These are phyloP conservation scores for Calameuta filiformis DNA, from an alignment of 2,888 invertebrate species.

Conservation along the genomic window DNA sequence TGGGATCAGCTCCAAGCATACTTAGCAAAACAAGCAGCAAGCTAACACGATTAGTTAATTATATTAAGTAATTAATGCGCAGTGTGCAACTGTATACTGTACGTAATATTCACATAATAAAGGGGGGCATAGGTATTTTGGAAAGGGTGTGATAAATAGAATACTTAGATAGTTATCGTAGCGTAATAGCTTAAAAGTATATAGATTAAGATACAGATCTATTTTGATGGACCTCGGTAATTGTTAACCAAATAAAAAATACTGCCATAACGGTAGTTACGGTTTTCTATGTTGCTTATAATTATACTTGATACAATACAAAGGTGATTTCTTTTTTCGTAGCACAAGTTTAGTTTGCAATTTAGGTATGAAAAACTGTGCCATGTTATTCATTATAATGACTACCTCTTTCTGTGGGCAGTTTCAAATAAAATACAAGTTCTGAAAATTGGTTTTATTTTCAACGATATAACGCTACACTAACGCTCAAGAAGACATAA, in stretches of 20 bases:
- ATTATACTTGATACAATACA: not conserved
- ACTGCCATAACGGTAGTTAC: not conserved
- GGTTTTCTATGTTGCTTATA: not conserved
- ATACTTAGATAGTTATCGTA: not conserved
- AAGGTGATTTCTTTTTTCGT: not conserved
- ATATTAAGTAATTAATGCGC: not conserved
- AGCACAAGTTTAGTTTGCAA: not conserved
- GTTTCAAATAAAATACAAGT: not conserved
- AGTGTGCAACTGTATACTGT: not conserved
- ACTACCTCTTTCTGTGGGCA: not conserved
- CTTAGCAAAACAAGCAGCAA: not conserved
- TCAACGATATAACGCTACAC: not conserved
- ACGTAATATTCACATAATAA: not conserved
- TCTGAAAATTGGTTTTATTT: not conserved
- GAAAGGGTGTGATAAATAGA: not conserved
- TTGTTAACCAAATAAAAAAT: not conserved
- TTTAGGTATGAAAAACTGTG: not conserved
- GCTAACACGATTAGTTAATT: not conserved
- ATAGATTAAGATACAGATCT: not conserved
- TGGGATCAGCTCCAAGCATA: conserved; percentile 70
- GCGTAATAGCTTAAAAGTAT: not conserved
- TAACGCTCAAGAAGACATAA: not conserved
- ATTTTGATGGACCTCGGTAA: not conserved
- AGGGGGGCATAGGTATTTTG: not conserved
- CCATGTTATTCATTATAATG: not conserved